Conservation (phyloP, 2,888 invertebrate genomes). For the Drosophila acutilabella region DNA sequence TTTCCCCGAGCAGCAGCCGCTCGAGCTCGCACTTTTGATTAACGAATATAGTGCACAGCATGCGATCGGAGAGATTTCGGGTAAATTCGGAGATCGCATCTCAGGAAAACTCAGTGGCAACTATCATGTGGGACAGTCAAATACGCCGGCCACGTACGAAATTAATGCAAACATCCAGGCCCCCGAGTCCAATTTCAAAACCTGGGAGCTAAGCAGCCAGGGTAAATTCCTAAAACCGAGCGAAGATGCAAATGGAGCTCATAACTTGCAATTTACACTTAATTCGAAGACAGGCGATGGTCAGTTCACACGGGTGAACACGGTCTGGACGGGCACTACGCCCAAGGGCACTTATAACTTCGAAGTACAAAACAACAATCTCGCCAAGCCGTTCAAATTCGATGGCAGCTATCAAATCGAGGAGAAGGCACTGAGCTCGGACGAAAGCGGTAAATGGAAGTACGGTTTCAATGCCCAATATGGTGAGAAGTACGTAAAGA, state of each 20-base stretch:
- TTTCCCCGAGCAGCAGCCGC: conserved; percentile 73
- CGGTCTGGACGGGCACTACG: conserved; percentile 62
- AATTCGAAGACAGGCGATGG: conserved; percentile 66
- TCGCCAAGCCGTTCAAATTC: conserved; percentile 70
- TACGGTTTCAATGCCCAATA: conserved; percentile 63
- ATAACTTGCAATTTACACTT: conserved; percentile 62
- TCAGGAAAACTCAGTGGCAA: conserved; percentile 85
- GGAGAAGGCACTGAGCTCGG: conserved; percentile 56
- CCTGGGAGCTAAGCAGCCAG: conserved; percentile 76
- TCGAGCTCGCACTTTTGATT: conserved; percentile 76
- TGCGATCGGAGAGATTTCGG: conserved; percentile 85
- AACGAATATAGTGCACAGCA: conserved; percentile 75
- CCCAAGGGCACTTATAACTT: conserved; percentile 73
- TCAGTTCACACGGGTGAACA: conserved; percentile 65
- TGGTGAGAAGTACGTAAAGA: conserved; percentile 84
- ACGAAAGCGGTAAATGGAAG: conserved; percentile 57
- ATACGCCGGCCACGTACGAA: conserved; percentile 85
- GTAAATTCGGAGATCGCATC: conserved; percentile 85
- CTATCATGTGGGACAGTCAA: conserved; percentile 82
- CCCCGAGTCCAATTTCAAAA: conserved; percentile 87
- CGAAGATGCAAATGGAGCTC: conserved; percentile 45
- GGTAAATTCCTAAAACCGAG: conserved; percentile 82
- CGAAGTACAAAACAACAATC: conserved; percentile 59
- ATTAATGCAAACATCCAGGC: conserved; percentile 86
- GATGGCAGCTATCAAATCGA: conserved; percentile 74